These are phyloP conservation scores for Marcusenius ussheri DNA, from an alignment of 2,113 vertebrate genomes.

Conservation along the genomic window DNA sequence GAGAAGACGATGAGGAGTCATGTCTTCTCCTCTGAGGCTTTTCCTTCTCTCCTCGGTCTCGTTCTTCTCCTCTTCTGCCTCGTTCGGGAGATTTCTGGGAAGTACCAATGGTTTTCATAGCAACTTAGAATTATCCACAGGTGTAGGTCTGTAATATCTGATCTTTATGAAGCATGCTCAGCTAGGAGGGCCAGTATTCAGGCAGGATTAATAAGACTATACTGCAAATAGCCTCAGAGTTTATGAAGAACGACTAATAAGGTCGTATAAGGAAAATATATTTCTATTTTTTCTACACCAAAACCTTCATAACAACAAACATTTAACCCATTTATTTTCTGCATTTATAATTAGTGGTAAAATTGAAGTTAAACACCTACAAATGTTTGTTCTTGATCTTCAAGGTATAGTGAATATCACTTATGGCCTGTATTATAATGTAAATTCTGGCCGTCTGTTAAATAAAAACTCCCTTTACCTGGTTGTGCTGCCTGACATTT, in stretches of 20 bases:
- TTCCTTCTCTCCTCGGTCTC: constrained; percentile 29
- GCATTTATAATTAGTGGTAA: neutral
- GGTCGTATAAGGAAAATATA: neutral
- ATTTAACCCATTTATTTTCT: neutral
- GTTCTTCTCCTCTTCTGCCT: constrained; percentile 24
- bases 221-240: neutral
- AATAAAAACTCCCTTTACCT: neutral
- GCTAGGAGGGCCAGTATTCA: neutral
- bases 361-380: neutral
- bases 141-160: neutral
- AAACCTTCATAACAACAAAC: neutral
- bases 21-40: constrained; percentile 29
- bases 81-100: constrained; percentile 43
- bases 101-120: neutral
- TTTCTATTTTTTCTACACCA: neutral
- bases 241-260: neutral
- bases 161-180: neutral
- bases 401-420: neutral
- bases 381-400: neutral
- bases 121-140: neutral
- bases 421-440: neutral
- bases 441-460: neutral
- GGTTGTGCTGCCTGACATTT: neutral
- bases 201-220: neutral
- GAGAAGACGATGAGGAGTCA: constrained; percentile 44